Evolutionary conservation across 2,888 invertebrate species (phyloP).

Genomic region (Cheilosia pagana): DNA sequence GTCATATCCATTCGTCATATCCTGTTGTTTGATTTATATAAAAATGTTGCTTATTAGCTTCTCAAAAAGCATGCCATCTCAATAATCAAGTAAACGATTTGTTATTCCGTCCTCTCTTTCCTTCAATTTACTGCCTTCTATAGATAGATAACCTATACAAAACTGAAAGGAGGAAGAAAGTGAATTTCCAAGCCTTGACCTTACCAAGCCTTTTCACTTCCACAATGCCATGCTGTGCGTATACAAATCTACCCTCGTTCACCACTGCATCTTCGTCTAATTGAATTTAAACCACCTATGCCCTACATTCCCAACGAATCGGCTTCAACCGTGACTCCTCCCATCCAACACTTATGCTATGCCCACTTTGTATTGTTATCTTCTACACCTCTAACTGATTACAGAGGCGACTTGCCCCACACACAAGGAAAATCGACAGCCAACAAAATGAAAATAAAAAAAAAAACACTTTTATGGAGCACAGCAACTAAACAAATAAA

Average conservation of each 20-base stretch:
- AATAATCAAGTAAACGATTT: no score
- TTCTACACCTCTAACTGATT: slow-evolving; percentile 29
- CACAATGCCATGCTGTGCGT: background rate
- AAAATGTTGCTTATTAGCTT: no score
- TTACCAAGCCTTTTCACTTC: background rate
- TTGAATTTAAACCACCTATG: slow-evolving; percentile 46
- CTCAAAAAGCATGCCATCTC: no score
- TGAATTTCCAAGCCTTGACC: no score
- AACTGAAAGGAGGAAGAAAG: no score
- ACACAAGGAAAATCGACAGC: slow-evolving; percentile 17
- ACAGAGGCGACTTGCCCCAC: background rate
- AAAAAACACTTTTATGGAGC: slow-evolving; percentile 54
- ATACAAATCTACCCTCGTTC: background rate
- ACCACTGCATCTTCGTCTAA: slow-evolving; percentile 3
- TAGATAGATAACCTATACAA: no score
- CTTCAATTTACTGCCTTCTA: no score
- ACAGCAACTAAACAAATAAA: slow-evolving; percentile 65
- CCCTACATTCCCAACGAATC: slow-evolving; percentile 54
- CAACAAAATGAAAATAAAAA: slow-evolving; percentile 21
- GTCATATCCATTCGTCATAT: no score
- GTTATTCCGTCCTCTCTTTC: no score
- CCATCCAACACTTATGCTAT: slow-evolving; percentile 55
- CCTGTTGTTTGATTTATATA: no score
- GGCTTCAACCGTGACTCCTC: slow-evolving; percentile 53
- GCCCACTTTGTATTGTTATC: slow-evolving; percentile 53